These are phyloP conservation scores for Nansenia antarctica DNA, from an alignment of 2,113 vertebrate species.

Conservation along the genomic window DNA sequence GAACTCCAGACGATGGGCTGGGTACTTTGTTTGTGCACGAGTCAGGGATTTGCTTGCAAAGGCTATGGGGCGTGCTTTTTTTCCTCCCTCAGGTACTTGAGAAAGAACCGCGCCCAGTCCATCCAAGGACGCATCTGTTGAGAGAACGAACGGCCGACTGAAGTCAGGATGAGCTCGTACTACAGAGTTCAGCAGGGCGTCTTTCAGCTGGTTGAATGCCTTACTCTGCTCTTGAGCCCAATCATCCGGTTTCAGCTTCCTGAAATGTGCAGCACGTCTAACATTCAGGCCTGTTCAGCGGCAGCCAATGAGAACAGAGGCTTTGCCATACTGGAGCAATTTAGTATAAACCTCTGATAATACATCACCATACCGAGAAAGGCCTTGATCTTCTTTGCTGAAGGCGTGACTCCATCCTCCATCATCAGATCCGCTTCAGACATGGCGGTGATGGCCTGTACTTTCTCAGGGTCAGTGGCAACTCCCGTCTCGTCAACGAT, in stretches of 20 bases:
- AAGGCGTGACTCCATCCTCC: slow-evolving; percentile 4
- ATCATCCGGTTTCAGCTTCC: slow-evolving; percentile 42
- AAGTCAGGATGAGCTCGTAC: not conserved
- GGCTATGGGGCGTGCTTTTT: not conserved
- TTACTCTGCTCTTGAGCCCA: slow-evolving; percentile 28
- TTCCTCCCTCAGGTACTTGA: slow-evolving; percentile 4
- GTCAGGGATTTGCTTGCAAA: slow-evolving; percentile 19
- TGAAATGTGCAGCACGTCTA: not conserved
- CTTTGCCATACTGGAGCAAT: slow-evolving; percentile 12
- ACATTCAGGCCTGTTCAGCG: not conserved
- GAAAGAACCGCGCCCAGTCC: too few relatives aligned
- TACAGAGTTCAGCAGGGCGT: slow-evolving; percentile 4
- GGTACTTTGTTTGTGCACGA: slow-evolving; percentile 9
- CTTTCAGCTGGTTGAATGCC: slow-evolving; percentile 3
- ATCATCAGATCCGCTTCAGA: slow-evolving; percentile 12
- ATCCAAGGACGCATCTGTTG: slow-evolving; percentile 7
- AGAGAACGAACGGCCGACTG: too few relatives aligned
- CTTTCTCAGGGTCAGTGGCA: slow-evolving; percentile 6
- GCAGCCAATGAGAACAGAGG: not conserved
- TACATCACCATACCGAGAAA: slow-evolving; percentile 32
- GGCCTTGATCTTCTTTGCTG: slow-evolving; percentile 4
- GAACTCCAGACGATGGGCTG: too few relatives aligned
- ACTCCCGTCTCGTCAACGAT: not conserved
- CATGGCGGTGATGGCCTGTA: slow-evolving; percentile 1
- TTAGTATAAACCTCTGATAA: slow-evolving; percentile 13